Evolutionary conservation across 35 echinoderm and acorn worm genomes (phyloP).

Genomic region (Holothuria glaberrima): DNA sequence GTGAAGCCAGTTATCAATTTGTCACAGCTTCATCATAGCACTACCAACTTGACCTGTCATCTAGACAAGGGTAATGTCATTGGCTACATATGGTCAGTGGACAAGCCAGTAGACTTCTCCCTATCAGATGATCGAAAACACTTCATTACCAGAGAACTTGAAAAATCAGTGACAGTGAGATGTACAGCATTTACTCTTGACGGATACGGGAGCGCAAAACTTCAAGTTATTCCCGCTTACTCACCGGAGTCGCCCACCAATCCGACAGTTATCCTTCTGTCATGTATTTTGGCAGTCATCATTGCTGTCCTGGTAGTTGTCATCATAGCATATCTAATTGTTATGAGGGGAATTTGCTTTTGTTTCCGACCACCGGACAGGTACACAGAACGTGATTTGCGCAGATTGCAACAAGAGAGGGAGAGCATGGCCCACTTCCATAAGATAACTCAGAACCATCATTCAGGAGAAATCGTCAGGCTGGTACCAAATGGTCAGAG

Average conservation of each 20-base stretch:
- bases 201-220: not conserved
- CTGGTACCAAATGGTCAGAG: conserved; percentile 20
- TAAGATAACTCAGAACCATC: not conserved
- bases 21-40: not conserved
- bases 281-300: not conserved
- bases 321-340: conserved; percentile 43
- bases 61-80: not conserved
- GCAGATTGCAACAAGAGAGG: conserved; percentile 12
- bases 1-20: conserved; percentile 15
- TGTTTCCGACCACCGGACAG: conserved; percentile 49
- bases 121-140: conserved; percentile 19
- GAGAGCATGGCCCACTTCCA: conserved; percentile 48
- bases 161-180: not conserved
- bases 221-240: not conserved
- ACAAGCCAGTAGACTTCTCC: not conserved
- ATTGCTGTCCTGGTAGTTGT: conserved; percentile 12
- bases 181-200: conserved; percentile 42
- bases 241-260: not conserved
- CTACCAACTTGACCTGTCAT: not conserved
- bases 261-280: conserved; percentile 10
- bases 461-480: not conserved
- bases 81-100: conserved; percentile 22
- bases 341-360: conserved; percentile 47
- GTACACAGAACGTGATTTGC: conserved; percentile 1
- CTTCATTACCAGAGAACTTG: not conserved